Percentiles rank a stretch among this genome's conserved stretches.
phyloP scores from a whole-genome alignment of 2,888 invertebrate genomes.

The Meiosimyza decipiens region DNA sequence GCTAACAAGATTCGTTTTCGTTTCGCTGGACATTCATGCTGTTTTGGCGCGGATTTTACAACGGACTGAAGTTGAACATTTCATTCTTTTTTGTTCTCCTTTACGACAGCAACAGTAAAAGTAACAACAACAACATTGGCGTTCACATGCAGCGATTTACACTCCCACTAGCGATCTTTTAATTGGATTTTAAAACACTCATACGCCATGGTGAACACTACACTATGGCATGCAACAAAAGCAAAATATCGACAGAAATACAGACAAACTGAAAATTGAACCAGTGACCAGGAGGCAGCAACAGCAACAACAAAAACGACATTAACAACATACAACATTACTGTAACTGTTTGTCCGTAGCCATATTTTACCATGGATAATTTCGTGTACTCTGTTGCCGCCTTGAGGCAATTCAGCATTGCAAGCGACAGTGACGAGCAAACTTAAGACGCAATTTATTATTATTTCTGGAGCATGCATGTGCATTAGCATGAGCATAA shows the following conservation, averaged over 20 bases:
- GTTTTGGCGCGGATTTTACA: slow-evolving; percentile 1
- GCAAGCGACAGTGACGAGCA: neutral
- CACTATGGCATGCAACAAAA: neutral
- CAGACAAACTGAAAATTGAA: slow-evolving; percentile 28
- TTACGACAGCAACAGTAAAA: slow-evolving; percentile 23
- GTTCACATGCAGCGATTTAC: slow-evolving; percentile 57
- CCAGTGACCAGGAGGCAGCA: slow-evolving; percentile 30
- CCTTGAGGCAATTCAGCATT: slow-evolving; percentile 22
- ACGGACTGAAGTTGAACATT: slow-evolving; percentile 51
- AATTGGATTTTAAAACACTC: slow-evolving; percentile 68
- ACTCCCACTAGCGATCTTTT: slow-evolving; percentile 64
- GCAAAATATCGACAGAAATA: slow-evolving; percentile 20
- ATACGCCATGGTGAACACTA: slow-evolving; percentile 37
- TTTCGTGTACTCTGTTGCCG: slow-evolving; percentile 20
- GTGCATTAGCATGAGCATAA: too few species aligned
- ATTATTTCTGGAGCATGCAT: too few species aligned
- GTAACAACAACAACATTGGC: slow-evolving; percentile 42
- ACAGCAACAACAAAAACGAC: slow-evolving; percentile 27
- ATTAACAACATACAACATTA: slow-evolving; percentile 43
- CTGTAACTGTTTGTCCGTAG: too few species aligned
- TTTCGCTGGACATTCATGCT: slow-evolving; percentile 28
- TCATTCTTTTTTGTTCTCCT: slow-evolving; percentile 46
- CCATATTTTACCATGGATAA: slow-evolving; percentile 8
- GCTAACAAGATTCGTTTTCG: slow-evolving; percentile 58
- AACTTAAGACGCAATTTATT: neutral